Percentiles rank a stretch among this genome's conserved stretches.
phyloP scores from a whole-genome alignment of 1,140 invertebrate species.

The Lucilia cuprina region DNA sequence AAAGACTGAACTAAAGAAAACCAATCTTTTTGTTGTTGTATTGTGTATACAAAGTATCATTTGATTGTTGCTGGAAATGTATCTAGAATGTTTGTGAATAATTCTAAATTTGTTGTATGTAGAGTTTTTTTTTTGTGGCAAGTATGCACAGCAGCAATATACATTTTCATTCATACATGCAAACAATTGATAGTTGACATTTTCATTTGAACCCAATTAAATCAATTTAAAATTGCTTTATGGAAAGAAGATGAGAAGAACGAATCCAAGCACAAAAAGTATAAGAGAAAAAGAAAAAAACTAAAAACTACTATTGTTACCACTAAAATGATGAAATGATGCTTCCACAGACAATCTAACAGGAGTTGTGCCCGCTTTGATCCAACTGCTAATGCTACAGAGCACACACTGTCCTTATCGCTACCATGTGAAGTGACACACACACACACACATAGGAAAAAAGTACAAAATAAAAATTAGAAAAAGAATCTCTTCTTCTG shows the following conservation, averaged over 20 bases:
- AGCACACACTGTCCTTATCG: not conserved
- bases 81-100: not conserved
- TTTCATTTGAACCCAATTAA: slow-evolving; percentile 37
- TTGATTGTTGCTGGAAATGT: not conserved
- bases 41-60: not conserved
- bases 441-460: not conserved
- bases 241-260: slow-evolving; percentile 1
- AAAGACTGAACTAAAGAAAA: not conserved
- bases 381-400: too few relatives aligned
- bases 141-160: not conserved
- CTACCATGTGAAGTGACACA: not conserved
- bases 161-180: not conserved
- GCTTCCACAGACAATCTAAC: not conserved
- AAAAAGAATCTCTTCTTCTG: not conserved
- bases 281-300: not conserved
- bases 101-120: not conserved
- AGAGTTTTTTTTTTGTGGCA: not conserved
- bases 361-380: too few relatives aligned
- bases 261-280: not conserved
- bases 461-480: not conserved
- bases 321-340: slow-evolving; percentile 23
- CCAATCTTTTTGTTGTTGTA: not conserved
- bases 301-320: not conserved
- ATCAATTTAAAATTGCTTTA: slow-evolving; percentile 32
- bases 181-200: slow-evolving; percentile 26